A percentile compares a stretch with the other conserved stretches of the same genome.
phyloP scores from a whole-genome alignment of 1,140 invertebrate species.

The Maniola jurtina region DNA sequence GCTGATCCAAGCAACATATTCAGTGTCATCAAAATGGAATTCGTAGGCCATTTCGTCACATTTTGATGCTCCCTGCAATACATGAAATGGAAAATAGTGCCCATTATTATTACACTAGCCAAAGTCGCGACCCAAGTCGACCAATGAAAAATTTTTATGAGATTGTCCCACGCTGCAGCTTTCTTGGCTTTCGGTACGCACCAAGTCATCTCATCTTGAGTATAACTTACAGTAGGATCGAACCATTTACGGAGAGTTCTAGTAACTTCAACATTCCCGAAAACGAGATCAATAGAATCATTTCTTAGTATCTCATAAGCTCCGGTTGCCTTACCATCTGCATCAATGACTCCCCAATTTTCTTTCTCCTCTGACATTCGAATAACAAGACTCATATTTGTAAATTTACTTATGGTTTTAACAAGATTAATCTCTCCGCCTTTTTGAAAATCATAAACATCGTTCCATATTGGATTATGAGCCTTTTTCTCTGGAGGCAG shows the following conservation, averaged over 20 bases:
- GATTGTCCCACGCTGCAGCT: constrained; percentile 69
- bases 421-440: constrained; percentile 73
- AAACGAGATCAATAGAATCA: constrained; percentile 63
- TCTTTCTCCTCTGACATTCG: constrained; percentile 62
- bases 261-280: constrained; percentile 74
- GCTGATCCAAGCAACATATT: constrained; percentile 75
- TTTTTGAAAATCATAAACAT: constrained; percentile 67
- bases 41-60: constrained; percentile 70
- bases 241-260: constrained; percentile 69
- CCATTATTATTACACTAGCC: constrained; percentile 56
- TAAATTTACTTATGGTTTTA: constrained; percentile 70
- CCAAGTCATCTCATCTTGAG: constrained; percentile 76
- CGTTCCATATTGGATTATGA: constrained; percentile 48
- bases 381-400: constrained; percentile 68
- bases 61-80: constrained; percentile 60
- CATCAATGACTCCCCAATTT: constrained; percentile 65
- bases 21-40: constrained; percentile 72
- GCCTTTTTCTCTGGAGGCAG: constrained; percentile 62
- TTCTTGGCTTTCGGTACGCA: constrained; percentile 65
- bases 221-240: constrained; percentile 69
- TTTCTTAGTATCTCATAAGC: constrained; percentile 57
- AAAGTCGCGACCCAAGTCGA: constrained; percentile 71
- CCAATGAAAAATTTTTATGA: constrained; percentile 74
- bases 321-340: constrained; percentile 60
- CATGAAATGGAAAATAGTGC: constrained; percentile 66